phyloP scores from a whole-genome alignment of 2,113 vertebrate species.

The Oxyura jamaicensis region DNA sequence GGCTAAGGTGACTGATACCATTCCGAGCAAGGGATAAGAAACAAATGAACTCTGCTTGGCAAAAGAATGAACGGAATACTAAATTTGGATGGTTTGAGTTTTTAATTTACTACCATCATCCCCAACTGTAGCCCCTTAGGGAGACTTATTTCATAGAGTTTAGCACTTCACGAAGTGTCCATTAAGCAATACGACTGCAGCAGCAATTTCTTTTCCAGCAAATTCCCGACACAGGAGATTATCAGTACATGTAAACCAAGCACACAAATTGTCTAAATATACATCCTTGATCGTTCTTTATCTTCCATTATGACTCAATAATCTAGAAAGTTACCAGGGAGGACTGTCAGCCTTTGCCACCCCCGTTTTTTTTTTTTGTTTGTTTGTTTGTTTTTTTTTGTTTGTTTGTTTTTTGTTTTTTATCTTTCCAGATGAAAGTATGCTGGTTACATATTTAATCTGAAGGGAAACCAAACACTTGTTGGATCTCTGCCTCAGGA shows the following conservation, averaged over 20 bases:
- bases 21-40: neutral
- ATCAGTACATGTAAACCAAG: neutral
- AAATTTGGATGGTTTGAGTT: neutral
- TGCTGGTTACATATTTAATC: neutral
- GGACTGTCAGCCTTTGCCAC: neutral
- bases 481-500: neutral
- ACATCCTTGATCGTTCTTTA: neutral
- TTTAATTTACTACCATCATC: neutral
- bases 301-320: neutral
- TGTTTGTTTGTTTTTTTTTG: too few relatives aligned
- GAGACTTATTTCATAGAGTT: neutral
- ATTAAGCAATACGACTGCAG: neutral
- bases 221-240: neutral
- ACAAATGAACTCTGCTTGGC: neutral
- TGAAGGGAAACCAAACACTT: neutral
- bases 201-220: neutral
- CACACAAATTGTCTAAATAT: neutral
- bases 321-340: neutral
- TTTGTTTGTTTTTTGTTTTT: too few relatives aligned
- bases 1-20: neutral
- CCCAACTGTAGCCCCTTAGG: neutral
- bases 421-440: neutral
- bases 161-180: neutral
- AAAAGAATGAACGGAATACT: neutral
- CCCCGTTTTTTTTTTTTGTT: neutral